Evolutionary conservation across 2,113 vertebrate species (phyloP).

Genomic region (Brienomyrus longianalis): DNA sequence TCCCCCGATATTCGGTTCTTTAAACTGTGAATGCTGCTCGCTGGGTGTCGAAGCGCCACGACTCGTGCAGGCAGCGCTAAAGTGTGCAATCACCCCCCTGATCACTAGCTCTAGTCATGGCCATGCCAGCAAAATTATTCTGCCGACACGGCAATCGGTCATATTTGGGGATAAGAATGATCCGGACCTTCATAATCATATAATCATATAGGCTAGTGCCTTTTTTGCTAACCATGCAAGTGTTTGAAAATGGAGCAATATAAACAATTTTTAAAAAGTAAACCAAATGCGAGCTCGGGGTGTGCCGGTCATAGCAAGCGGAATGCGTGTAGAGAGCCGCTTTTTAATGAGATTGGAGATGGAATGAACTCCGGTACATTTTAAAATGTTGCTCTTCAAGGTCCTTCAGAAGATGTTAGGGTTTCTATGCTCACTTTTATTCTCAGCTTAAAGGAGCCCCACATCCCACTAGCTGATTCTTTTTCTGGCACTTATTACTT

Average conservation of each 20-base stretch:
- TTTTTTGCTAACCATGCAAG: neutral
- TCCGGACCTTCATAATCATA: neutral
- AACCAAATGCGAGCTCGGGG: neutral
- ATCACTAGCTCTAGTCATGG: neutral
- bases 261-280: neutral
- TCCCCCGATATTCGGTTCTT: constrained; percentile 22
- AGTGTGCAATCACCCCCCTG: neutral
- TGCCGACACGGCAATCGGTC: neutral
- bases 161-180: neutral
- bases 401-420: neutral
- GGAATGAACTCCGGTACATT: neutral
- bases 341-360: neutral
- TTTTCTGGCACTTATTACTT: neutral
- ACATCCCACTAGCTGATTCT: neutral
- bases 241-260: neutral
- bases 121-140: neutral
- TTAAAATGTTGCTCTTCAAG: neutral
- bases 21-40: constrained; percentile 8
- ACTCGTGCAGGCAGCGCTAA: neutral
- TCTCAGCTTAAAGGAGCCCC: neutral
- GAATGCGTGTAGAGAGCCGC: neutral
- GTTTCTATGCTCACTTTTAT: neutral
- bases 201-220: neutral
- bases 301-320: neutral
- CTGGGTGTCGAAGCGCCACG: neutral